Evolutionary conservation across 2,888 invertebrate species (phyloP).

Genomic region (Neria commutata): DNA sequence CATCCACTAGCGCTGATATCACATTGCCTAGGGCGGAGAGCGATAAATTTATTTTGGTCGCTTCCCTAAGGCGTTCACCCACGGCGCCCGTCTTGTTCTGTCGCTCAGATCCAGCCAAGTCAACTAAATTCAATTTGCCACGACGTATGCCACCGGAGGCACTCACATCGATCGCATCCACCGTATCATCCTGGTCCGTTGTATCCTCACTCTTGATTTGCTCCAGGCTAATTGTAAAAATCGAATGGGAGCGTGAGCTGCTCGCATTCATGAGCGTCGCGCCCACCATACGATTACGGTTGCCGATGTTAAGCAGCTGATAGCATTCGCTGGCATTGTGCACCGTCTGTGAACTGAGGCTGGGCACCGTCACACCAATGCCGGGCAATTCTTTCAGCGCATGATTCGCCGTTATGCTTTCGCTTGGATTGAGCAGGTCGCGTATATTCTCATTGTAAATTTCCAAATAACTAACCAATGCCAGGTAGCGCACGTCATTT

Average conservation of each 20-base stretch:
- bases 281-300: constrained; percentile 80
- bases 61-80: constrained; percentile 84
- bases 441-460: constrained; percentile 94
- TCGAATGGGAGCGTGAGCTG: constrained; percentile 85
- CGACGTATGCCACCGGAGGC: constrained; percentile 42
- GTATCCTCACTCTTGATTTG: constrained; percentile 66
- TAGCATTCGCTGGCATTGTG: constrained; percentile 81
- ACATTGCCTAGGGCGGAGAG: constrained; percentile 86
- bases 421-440: constrained; percentile 77
- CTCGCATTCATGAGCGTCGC: constrained; percentile 89
- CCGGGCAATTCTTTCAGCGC: constrained; percentile 65
- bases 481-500: constrained; percentile 70
- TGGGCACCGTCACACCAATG: constrained; percentile 64
- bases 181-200: constrained; percentile 24
- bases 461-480: constrained; percentile 74
- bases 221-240: constrained; percentile 84
- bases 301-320: constrained; percentile 74
- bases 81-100: constrained; percentile 85
- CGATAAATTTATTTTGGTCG: constrained; percentile 87
- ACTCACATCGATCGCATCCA: constrained; percentile 9
- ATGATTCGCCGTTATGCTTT: constrained; percentile 56
- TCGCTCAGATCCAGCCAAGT: constrained; percentile 87
- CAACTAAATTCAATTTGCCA: constrained; percentile 81
- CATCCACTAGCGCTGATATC: constrained; percentile 85
- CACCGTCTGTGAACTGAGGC: constrained; percentile 76